Evolutionary conservation across 2,888 invertebrate genomes (phyloP), one percentile per base, ranked within the genome.

Genomic region (Diplazon laetatorius): DNA sequence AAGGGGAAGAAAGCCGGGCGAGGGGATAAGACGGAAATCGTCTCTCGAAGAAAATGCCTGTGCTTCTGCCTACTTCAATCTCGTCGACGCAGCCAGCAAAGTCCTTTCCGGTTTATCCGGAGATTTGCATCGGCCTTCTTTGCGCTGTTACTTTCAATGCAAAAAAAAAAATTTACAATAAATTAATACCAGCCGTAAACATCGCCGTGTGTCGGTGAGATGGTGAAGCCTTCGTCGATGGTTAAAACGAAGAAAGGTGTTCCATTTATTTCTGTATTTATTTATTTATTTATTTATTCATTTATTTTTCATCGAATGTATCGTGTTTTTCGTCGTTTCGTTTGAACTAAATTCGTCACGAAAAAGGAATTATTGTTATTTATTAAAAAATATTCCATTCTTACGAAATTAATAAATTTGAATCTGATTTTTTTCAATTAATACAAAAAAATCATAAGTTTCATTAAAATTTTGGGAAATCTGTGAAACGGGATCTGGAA

Each of bases 231-330:
- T 20, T 10, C 22, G 3, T 3, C 9, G 48, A 2, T 14, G 4
- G 14, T 2, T 18, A 16, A 46, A 46, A 42, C 14, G 5, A 9
- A 46, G 46, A 46, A 14, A 46, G 4, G 18, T 16, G 5, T 0
- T 50, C n/a, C 2, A 2, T 2, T 50, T 3, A 12, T 20, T 50
- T 20, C 12, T 9, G n/a, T 10, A 14, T 14, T 52, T 30, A 14
- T 52, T n/a, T 52, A 14, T 25, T 39, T 4, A 14, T 52, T 8
- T 25, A n/a, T 2, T 20, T 22, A 14, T 9, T 6, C 2, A 14
- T 52, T 20, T 25, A 3, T 25, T 22, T 80, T 83, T 68, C 30
- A 30, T 30, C 30, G 30, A 30, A 6, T n/a, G n/a, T n/a, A n/a
- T n/a, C n/a, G n/a, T n/a, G n/a, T n/a, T n/a, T n/a, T n/a, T n/a